Conservation (phyloP, 2,113 vertebrate species). For the Saimiri boliviensis region DNA sequence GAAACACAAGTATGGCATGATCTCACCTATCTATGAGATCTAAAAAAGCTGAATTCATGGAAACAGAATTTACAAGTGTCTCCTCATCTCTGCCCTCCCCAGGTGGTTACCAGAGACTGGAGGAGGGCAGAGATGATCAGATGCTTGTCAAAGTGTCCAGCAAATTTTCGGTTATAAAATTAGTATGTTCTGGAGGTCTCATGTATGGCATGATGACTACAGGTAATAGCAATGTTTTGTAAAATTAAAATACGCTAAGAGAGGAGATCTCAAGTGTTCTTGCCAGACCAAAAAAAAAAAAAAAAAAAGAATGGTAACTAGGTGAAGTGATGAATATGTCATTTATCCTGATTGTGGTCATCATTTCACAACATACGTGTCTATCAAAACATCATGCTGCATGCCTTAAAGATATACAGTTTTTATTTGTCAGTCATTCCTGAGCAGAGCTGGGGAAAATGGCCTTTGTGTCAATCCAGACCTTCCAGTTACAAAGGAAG, state of each 20-base stretch:
- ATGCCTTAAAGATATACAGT: no score
- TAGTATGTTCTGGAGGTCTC: background rate
- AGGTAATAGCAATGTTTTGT: background rate
- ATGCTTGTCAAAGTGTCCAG: background rate
- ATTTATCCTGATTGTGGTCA: background rate
- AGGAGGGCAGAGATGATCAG: no score
- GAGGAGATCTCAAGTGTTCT: background rate
- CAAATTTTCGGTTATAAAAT: background rate
- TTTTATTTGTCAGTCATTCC: no score
- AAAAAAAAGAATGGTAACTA: background rate
- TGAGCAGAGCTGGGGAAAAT: background rate
- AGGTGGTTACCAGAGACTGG: no score
- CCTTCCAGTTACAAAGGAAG: background rate
- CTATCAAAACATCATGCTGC: no score
- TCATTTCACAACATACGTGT: background rate
- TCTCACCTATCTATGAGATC: fast-evolving
- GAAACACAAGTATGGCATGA: fast-evolving
- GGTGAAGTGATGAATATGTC: background rate
- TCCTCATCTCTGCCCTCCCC: no score
- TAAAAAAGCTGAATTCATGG: no score
- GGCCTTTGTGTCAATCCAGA: fast-evolving
- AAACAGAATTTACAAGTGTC: background rate
- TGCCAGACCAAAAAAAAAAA: background rate
- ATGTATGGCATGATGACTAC: background rate
- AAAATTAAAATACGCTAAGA: background rate